Base-by-base conservation (phyloP, 2,888 invertebrate species). In the Glaucopsyche alexis region DNA sequence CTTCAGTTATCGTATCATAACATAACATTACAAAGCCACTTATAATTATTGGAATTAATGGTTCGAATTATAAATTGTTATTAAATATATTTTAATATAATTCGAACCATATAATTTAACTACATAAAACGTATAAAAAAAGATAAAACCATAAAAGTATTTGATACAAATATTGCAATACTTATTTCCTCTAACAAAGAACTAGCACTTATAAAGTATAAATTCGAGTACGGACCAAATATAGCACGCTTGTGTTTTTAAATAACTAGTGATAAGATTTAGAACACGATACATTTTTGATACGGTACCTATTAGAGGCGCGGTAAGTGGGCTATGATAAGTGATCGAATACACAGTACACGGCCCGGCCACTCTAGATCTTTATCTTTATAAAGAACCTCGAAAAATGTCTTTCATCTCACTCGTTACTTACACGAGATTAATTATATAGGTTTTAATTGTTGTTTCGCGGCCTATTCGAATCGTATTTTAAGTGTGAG, bases 361-460 rank as follows among this genome's bases (percentile, higher is more conserved):
- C 79, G 73, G 76, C 74, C 71, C 75, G 76, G 76, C 75, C 72
- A 76, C 74, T 77, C 74, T 52, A 76, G 76, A 77, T 79, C 77
- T 75, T 75, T 78, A 78, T 78, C 78, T 76, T 42, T 73, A 73
- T 76, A 76, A 74, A 72, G 70, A 76, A 75, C 73, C 71, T 75
- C 74, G 77, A 81, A 81, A 81, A 82, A 83, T 69, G 49, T 49
- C 69, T 69, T 69, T 49, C 69, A 83, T 84, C 80, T 81, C 80
- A 79, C 78, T 83, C 14, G 49, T 49, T 69, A 49, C 47, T 69
- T 19, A 49, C 67, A 47, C 49, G 47, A 69, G 47, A 69, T 49
- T 49, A 69, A 49, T 69, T 47, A 49, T 69, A 47, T 69, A 7
- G 78, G 79, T 77, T 82, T 80, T 80, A 78, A 78, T 77, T 73